Conservation (phyloP, 2,113 vertebrate species). For the Chascanopsetta lugubris region DNA sequence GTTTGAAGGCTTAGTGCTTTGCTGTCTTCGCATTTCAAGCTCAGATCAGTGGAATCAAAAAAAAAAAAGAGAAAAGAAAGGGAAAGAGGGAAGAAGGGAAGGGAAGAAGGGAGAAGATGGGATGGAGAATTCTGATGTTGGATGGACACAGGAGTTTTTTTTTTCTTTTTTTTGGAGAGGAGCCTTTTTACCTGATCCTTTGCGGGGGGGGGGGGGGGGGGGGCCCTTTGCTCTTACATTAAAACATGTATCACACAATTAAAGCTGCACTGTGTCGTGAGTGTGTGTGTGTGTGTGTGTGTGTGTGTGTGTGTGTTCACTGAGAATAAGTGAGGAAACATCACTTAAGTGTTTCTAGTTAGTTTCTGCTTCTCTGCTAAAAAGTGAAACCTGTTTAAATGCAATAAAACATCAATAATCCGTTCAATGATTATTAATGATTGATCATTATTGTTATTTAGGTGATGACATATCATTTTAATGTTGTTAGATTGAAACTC, state of each 20-base stretch:
- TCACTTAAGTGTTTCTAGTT: conserved; percentile 50
- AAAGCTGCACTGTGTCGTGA: conserved; percentile 71
- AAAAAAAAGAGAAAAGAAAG: conserved; percentile 71
- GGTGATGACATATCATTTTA: no score
- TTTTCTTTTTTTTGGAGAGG: conserved; percentile 67
- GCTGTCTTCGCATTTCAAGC: conserved; percentile 93
- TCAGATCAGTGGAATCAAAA: conserved; percentile 93
- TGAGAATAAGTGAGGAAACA: conserved; percentile 52
- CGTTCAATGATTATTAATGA: no score
- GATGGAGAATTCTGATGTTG: conserved; percentile 85
- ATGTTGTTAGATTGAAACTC: conserved; percentile 10
- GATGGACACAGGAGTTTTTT: conserved; percentile 82
- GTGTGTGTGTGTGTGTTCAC: conserved; percentile 51
- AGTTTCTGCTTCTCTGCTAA: neutral
- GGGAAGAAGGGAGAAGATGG: conserved; percentile 64
- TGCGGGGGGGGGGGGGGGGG: conserved; percentile 83
- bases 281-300: conserved; percentile 40
- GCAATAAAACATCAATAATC: no score
- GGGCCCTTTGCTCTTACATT: conserved; percentile 82
- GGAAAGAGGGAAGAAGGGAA: no score
- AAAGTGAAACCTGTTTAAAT: neutral
- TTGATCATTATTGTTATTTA: no score
- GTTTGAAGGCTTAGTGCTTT: conserved; percentile 97
- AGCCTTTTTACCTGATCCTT: conserved; percentile 86
- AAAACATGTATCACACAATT: conserved; percentile 70